Percentiles rank a stretch among this genome's conserved stretches.
phyloP scores from a whole-genome alignment of 2,797 vertebrate species.

The Melanogrammus aeglefinus region DNA sequence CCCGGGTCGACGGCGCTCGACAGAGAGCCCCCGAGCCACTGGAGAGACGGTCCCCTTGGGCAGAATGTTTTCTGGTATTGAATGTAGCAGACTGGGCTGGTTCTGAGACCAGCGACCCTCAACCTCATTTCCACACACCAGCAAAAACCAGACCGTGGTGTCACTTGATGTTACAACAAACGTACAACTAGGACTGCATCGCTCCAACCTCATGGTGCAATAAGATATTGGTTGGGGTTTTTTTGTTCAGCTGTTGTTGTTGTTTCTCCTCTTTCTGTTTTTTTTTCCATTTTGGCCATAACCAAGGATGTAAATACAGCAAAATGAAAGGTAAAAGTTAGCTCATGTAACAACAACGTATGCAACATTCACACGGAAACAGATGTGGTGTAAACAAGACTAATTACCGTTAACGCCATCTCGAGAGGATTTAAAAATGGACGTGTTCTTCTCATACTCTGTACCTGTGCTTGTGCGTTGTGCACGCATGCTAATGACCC shows the following conservation, averaged over 20 bases:
- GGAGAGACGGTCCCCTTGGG: constrained; percentile 57
- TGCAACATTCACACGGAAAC: constrained; percentile 63
- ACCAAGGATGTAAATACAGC: constrained; percentile 77
- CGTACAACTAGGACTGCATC: constrained; percentile 60
- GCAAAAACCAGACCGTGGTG: constrained; percentile 74
- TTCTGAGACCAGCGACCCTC: constrained; percentile 66
- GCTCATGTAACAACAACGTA: constrained; percentile 43
- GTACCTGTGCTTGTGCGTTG: constrained; percentile 51
- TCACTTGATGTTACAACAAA: constrained; percentile 71
- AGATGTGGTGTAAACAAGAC: constrained; percentile 33
- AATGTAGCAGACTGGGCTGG: constrained; percentile 82
- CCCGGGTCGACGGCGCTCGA: too few species aligned
- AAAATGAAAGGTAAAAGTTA: constrained; percentile 41
- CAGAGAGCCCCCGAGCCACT: constrained; percentile 57
- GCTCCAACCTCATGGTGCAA: constrained; percentile 79
- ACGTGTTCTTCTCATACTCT: constrained; percentile 51
- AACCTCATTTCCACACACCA: constrained; percentile 82
- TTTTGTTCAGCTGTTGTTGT: constrained; percentile 68
- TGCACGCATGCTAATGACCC: constrained; percentile 63
- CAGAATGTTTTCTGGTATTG: constrained; percentile 77
- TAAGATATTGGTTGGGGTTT: constrained; percentile 63
- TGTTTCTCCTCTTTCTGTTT: constrained; percentile 38
- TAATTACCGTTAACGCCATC: neutral
- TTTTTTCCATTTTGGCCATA: constrained; percentile 68
- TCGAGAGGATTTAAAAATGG: neutral